These are phyloP conservation scores for Paracyclopina nana DNA, from an alignment of 1,140 invertebrate genomes.

Conservation along the genomic window DNA sequence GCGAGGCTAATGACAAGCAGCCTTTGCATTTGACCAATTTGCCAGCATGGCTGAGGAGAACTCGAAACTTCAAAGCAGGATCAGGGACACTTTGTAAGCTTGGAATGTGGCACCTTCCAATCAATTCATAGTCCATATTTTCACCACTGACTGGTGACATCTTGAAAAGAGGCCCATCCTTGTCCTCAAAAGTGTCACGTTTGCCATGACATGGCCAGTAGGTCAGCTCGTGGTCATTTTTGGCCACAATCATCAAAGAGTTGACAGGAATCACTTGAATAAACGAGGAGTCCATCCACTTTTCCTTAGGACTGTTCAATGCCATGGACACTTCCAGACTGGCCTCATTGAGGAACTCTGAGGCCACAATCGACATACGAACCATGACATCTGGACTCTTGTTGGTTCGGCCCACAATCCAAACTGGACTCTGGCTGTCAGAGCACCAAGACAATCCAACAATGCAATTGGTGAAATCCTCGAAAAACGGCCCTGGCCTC, in stretches of 20 bases:
- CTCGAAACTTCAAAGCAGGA: too few species aligned
- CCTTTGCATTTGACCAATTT: too few species aligned
- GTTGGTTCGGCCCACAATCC: background rate
- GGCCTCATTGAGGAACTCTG: slow-evolving; percentile 8
- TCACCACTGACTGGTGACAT: background rate
- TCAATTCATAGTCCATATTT: too few species aligned
- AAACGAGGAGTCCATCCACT: background rate
- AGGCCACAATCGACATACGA: background rate
- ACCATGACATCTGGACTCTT: background rate
- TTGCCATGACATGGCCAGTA: background rate
- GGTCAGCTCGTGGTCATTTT: background rate
- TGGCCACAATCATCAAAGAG: background rate
- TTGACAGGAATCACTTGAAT: background rate
- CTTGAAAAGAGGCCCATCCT: background rate
- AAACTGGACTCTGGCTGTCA: background rate
- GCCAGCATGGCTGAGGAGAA: too few species aligned
- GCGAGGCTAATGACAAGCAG: too few species aligned
- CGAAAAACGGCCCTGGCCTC: background rate
- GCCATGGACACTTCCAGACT: background rate
- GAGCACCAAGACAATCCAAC: background rate
- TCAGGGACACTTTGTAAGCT: too few species aligned
- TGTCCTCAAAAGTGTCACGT: background rate
- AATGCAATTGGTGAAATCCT: background rate
- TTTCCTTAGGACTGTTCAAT: background rate
- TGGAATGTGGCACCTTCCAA: too few species aligned